Evolutionary conservation across 2,113 vertebrate genomes (phyloP), one percentile per base, ranked within the genome.

Genomic region (Gambusia holbrooki): DNA sequence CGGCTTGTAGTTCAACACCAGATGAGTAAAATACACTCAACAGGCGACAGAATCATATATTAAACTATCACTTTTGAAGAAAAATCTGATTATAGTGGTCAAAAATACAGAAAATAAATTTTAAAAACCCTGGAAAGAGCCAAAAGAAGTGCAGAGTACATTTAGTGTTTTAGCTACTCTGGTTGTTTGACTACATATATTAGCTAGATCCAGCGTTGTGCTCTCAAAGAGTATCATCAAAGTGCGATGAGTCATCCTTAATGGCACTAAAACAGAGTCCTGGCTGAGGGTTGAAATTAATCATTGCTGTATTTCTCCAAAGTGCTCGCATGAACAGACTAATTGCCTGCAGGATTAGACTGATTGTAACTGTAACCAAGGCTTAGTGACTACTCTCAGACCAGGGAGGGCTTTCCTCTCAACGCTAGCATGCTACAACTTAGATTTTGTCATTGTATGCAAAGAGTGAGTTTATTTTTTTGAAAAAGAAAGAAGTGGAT

Each of bases 41-140:
- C 5, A 45, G 10, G 30, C 14, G 11, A 10, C 2, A 19, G 25
- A 74, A 4, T 27, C 12, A 14, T 0, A 45, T 10, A 40, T 29
- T 2, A 25, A 40, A 25, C 1, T 6, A 60, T 28, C 5, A 58
- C 22, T 58, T 58, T n/a, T n/a, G 8, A 58, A 58, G 51, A 58
- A 58, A 58, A 58, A 58, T 19, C 22, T 58, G 51, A 7, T 58
- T 58, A 58, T 10, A 58, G 10, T 3, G 51, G 2, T 58, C 25
- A 25, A 3, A 58, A 25, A n/a, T 58, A 10, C 5, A 22, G 32
- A 32, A 33, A 28, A 45, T 37, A 75, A 30, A 66, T 27, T 27
- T 0, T 33, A 42, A 35, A 48, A 61, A n/a, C 14, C 14, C 7
- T 11, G 6, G 19, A 17, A 19, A 28, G 0, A 0, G 66, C 60